Percentiles rank a stretch among this genome's conserved stretches.
These are phyloP conservation scores for Macropodus opercularis DNA, from an alignment of 2,797 vertebrate species.

Conservation along the genomic window DNA sequence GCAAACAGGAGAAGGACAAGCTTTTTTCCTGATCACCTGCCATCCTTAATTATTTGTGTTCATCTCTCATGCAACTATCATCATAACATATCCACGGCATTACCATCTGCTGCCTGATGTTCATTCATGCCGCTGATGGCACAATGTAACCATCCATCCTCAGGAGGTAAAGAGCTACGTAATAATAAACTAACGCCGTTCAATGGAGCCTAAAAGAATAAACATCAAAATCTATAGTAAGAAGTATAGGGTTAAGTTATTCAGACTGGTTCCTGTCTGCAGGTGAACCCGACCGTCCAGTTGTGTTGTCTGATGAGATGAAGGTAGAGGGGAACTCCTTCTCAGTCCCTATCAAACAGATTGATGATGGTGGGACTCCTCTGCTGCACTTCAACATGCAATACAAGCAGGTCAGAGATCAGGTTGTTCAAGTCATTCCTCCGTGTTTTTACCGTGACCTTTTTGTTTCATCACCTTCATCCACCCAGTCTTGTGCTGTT, in stretches of 20 bases:
- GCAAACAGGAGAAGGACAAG: too few species aligned
- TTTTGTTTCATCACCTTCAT: not conserved
- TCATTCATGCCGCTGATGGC: constrained; percentile 43
- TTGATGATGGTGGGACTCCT: constrained; percentile 50
- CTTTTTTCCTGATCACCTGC: constrained; percentile 30
- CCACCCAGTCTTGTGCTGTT: not conserved
- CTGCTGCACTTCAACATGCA: constrained; percentile 51
- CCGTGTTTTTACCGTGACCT: too few species aligned
- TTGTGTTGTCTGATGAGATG: constrained; percentile 32
- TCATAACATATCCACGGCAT: constrained; percentile 42
- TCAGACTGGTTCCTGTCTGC: not conserved
- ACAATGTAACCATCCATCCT: constrained; percentile 40
- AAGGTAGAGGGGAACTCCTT: constrained; percentile 60
- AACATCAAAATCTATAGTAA: not conserved
- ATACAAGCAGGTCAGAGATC: constrained; percentile 63
- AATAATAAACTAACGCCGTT: not conserved
- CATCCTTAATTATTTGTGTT: constrained; percentile 33
- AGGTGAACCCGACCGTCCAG: constrained; percentile 75
- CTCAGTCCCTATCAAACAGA: constrained; percentile 52
- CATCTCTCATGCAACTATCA: constrained; percentile 35
- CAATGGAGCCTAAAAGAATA: not conserved
- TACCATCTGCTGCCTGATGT: constrained; percentile 44
- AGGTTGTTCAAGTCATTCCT: too few species aligned
- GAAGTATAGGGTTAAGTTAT: not conserved
- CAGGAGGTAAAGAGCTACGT: constrained; percentile 73